These are phyloP conservation scores for Pelmatolapia mariae DNA, from an alignment of 2,113 vertebrate genomes.

Conservation along the genomic window DNA sequence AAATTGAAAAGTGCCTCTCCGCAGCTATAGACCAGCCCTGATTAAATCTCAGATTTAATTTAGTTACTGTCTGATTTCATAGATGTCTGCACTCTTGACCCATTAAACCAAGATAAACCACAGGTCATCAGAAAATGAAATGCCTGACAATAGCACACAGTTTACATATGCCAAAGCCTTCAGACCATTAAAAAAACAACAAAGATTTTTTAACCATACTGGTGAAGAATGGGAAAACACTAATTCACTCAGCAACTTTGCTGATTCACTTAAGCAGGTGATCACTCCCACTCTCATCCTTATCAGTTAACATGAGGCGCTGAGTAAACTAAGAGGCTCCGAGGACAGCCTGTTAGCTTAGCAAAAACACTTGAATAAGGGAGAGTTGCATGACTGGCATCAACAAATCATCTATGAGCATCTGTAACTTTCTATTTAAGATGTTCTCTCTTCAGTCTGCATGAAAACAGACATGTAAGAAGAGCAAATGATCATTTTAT, in stretches of 20 bases:
- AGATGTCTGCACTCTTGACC: background rate
- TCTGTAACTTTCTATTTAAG: background rate
- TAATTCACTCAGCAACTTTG: background rate
- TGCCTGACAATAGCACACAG: background rate
- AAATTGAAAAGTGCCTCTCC: background rate
- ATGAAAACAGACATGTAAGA: background rate
- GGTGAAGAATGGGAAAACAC: background rate
- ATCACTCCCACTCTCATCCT: background rate
- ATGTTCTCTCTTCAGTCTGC: background rate
- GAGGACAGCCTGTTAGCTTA: background rate
- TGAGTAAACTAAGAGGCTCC: background rate
- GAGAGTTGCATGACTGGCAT: background rate
- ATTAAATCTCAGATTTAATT: constrained; percentile 2
- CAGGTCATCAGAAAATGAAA: background rate
- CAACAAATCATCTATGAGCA: background rate
- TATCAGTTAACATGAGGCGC: background rate
- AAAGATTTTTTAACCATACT: background rate
- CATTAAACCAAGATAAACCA: background rate
- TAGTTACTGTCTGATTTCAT: background rate
- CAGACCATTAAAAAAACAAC: background rate
- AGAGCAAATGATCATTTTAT: background rate
- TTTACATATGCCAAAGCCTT: background rate
- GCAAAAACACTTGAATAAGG: background rate
- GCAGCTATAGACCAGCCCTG: background rate
- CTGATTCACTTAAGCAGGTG: background rate